Evolutionary conservation across 2,113 vertebrate species (phyloP), one percentile per base, ranked within the genome.

Genomic region (Xiphophorus hellerii): DNA sequence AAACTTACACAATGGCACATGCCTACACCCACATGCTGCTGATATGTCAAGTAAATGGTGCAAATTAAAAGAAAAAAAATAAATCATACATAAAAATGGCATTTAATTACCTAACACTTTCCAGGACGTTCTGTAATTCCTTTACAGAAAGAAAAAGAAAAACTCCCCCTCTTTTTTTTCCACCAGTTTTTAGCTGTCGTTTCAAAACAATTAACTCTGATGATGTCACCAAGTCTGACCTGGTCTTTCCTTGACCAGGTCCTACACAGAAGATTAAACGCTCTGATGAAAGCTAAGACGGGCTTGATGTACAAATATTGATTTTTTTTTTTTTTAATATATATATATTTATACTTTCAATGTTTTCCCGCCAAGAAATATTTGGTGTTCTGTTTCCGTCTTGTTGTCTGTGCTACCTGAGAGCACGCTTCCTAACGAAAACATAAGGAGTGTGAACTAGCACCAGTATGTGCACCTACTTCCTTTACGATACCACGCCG

Each of bases 11-110:
- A 42, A 60, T 37, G 13, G 76, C 6, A 74, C 81, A 63, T 69
- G 39, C 74, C 33, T 17, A 48, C 76, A 76, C 66, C 63, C 79
- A 78, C 71, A 35, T 74, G 73, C 44, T 69, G 74, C 79, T 90
- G 90, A 92, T 92, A 92, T 86, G 90, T 89, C 81, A 73, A 37
- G 80, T 85, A 75, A 87, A 80, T 44, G 80, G 89, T 84, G 80
- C 81, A 85, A 89, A 65, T 73, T 17, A 73, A 76, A 76, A 69
- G 0, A 77, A 68, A 69, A 80, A 80, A 84, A 22, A 65, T 1
- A 11, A 17, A 17, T 48, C 17, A 48, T 42, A 44, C 60, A 69
- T 62, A 39, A 33, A 58, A 68, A 9, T 35, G 33, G 62, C 63
- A 66, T n/a, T 20, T 10, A 66, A 73, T 65, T 63, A 68, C 33